Base-by-base conservation (phyloP, 2,888 invertebrate species). In the Nomada hirtipes region DNA sequence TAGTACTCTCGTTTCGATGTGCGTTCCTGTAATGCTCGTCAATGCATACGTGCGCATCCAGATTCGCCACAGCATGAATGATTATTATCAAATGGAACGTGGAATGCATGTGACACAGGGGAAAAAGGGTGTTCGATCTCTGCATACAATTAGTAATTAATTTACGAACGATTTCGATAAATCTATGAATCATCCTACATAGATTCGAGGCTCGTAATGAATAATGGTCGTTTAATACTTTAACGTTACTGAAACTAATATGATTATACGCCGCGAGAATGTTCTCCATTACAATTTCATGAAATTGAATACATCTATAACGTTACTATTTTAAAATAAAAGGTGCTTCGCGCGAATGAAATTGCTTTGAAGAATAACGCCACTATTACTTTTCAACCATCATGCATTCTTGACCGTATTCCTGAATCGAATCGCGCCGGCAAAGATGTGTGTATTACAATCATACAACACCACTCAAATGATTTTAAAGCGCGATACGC, bases 51-150 rank as follows among this genome's bases (percentile, higher is more conserved):
- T 44, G 57, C 69, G 53, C 11, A 76, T n/a, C 59, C 50, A 55
- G 82, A 61, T 78, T 74, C 77, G 29, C 59, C 42, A 63, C 77
- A 64, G 80, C 80, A 79, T 83, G 79, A 76, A 74, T 78, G 78
- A 86, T 86, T 86, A 86, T 86, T 86, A 82, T 84, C 84, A 86
- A 86, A 84, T 82, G 80, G 86, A 84, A 84, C 84, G 78, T 80
- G 79, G 78, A 86, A 81, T 75, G 70, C 84, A 79, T 68, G 68
- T 59, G 55, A 15, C 29, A 36, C 44, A 20, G 18, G 57, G 42
- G 57, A 67, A 84, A 78, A 79, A 76, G 53, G 63, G 53, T 60
- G 77, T 77, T 61, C 60, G 60, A 59, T 52, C 50, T 23, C 11
- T 59, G 52, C 55, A 71, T 71, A 69, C 67, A 20, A 63, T 59